Evolutionary conservation across 2,797 vertebrate genomes (phyloP), one percentile per base, ranked within the genome.

Genomic region (Caiman crocodilus): DNA sequence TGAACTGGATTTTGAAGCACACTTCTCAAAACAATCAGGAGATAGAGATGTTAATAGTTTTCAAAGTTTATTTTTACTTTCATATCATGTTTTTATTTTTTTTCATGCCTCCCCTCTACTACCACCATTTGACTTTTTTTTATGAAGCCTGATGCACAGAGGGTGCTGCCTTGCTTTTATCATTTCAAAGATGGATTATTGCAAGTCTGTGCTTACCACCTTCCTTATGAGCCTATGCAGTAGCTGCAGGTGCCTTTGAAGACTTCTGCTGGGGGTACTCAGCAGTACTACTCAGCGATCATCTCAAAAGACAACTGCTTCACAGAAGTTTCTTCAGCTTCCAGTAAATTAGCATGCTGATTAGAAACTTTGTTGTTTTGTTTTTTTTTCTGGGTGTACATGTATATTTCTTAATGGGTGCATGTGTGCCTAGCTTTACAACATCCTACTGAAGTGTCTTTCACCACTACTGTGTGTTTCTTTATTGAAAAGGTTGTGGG

Each of bases 171-270:
- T 91, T 90, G 78, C 35, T 92, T 94, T 94, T 91, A 59, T 79
- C 84, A 59, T 42, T 79, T 78, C 63, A 90, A 93, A 92, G 91
- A 35, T 73, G 59, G 75, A 74, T 89, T 83, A 89, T 25, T 84
- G 85, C 80, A 92, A 81, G 82, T 91, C 30, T 78, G 12, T 90
- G 65, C 81, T 91, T 59, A 84, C 59, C 61, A 79, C 26, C 55
- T 95, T 65, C 56, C 76, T 83, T 23, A 69, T 81, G 80, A 81
- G 76, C 50, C 17, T 32, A 58, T 76, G 35, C 20, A 90, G 58
- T 78, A 86, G 58, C 76, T 56, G 84, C 58, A 88, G 84, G 92
- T 89, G n/a, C 64, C 30, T 92, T 88, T 94, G 79, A 86, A 88
- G 25, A 57, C 60, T 89, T 92, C 59, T 30, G 17, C 67, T 42